These are phyloP conservation scores for Scortum barcoo DNA, from an alignment of 2,113 vertebrate genomes.

Conservation along the genomic window DNA sequence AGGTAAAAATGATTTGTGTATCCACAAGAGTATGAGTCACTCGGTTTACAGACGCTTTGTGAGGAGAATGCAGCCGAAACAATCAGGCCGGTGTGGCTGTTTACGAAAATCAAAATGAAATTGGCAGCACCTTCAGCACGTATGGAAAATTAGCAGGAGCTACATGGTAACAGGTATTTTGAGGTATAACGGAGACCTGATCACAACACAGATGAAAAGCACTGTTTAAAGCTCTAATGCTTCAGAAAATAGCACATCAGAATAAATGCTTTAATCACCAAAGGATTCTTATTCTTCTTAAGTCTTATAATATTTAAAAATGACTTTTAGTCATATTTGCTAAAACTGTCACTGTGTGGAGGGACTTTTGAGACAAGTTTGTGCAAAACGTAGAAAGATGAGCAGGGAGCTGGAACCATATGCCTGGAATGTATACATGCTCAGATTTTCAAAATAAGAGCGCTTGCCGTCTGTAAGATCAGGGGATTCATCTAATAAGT, in stretches of 20 bases:
- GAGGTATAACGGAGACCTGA: background rate
- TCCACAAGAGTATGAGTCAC: conserved; percentile 62
- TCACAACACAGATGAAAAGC: background rate
- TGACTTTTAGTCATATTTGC: too few relatives aligned
- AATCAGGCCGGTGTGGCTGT: conserved; percentile 47
- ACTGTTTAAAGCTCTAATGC: background rate
- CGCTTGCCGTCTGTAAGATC: too few relatives aligned
- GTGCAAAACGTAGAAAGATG: too few relatives aligned
- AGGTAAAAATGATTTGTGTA: conserved; percentile 25
- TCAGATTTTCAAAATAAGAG: too few relatives aligned
- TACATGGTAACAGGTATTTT: background rate
- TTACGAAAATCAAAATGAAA: conserved; percentile 50
- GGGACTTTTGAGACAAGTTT: too few relatives aligned
- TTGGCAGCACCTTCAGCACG: background rate
- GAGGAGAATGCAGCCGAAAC: conserved; percentile 42
- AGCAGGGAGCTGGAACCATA: too few relatives aligned
- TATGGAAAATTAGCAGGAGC: conserved; percentile 9
- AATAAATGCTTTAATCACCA: background rate
- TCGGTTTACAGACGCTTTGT: conserved; percentile 31
- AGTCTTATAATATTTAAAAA: too few relatives aligned
- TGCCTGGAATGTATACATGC: too few relatives aligned
- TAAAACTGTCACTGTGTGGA: too few relatives aligned
- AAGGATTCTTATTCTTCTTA: too few relatives aligned
- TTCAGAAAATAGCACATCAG: background rate
- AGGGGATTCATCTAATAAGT: too few relatives aligned